Evolutionary conservation across 2,888 invertebrate species (phyloP).

Genomic region (Dryocosmus kuriphilus): DNA sequence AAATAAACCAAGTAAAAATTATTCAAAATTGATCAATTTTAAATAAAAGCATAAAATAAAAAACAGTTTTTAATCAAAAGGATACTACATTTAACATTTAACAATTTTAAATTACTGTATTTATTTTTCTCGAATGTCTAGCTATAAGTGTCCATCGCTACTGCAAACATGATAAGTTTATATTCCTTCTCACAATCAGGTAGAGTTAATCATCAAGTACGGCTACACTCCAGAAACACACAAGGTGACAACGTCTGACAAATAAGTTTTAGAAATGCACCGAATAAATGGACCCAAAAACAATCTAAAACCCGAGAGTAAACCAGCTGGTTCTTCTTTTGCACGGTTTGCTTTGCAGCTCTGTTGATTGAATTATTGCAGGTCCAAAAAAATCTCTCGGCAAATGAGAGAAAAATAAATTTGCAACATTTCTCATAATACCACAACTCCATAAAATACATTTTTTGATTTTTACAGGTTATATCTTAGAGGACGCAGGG

Average conservation of each 20-base stretch:
- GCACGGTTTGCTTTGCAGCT: constrained; percentile 86
- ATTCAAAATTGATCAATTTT: too few relatives aligned
- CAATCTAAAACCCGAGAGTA: constrained; percentile 77
- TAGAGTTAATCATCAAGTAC: constrained; percentile 80
- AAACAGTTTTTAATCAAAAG: too few relatives aligned
- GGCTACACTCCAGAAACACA: constrained; percentile 84
- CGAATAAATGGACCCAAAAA: constrained; percentile 83
- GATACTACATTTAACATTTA: too few relatives aligned
- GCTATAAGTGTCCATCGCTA: not conserved
- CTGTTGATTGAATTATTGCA: constrained; percentile 87
- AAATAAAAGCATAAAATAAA: too few relatives aligned
- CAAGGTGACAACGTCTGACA: constrained; percentile 84
- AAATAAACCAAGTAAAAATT: too few relatives aligned
- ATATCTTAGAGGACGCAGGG: constrained; percentile 78
- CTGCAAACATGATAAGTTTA: not conserved
- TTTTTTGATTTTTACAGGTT: constrained; percentile 68
- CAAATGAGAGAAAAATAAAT: constrained; percentile 65
- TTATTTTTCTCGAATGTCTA: not conserved
- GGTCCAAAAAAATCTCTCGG: constrained; percentile 85
- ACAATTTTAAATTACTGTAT: too few relatives aligned
- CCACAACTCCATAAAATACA: not conserved
- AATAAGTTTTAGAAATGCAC: constrained; percentile 87
- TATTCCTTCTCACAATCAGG: constrained; percentile 59
- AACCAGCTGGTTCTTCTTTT: constrained; percentile 82
- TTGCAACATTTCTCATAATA: constrained; percentile 16